Percentiles rank a stretch among this genome's conserved stretches.
Conservation (phyloP, 2,888 invertebrate genomes). For the Cephus nigrinus region DNA sequence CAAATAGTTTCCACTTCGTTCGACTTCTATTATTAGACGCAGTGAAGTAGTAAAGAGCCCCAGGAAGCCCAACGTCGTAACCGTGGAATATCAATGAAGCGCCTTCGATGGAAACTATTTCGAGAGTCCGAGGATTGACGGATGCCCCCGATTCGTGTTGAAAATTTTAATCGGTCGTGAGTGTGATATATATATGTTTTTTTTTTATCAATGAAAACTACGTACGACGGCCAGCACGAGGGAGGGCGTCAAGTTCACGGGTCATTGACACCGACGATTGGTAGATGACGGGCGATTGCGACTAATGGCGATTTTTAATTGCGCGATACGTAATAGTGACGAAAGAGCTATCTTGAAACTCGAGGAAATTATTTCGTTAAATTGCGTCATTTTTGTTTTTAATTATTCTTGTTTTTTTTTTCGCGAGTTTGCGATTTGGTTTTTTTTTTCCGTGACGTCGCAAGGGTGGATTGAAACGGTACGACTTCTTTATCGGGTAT, state of each 20-base stretch:
- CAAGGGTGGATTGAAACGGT: neutral
- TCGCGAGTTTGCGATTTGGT: neutral
- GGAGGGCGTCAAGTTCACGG: neutral
- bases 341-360: too few species aligned
- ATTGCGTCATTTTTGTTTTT: too few species aligned
- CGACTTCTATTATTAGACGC: neutral
- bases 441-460: neutral
- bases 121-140: neutral
- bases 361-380: neutral
- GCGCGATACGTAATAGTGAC: too few species aligned
- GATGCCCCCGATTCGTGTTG: neutral
- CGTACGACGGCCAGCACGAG: neutral
- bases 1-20: slow-evolving; percentile 2
- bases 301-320: neutral
- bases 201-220: neutral
- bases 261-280: neutral
- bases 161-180: neutral
- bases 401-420: too few species aligned
- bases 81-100: slow-evolving; percentile 1
- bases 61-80: neutral
- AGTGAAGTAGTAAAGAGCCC: neutral
- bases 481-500: neutral
- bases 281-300: neutral
- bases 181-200: neutral
- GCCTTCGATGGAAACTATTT: neutral